Percentiles rank a stretch among this genome's conserved stretches.
These are phyloP conservation scores for Trichomycterus rosablanca DNA, from an alignment of 2,113 vertebrate species.

Conservation along the genomic window DNA sequence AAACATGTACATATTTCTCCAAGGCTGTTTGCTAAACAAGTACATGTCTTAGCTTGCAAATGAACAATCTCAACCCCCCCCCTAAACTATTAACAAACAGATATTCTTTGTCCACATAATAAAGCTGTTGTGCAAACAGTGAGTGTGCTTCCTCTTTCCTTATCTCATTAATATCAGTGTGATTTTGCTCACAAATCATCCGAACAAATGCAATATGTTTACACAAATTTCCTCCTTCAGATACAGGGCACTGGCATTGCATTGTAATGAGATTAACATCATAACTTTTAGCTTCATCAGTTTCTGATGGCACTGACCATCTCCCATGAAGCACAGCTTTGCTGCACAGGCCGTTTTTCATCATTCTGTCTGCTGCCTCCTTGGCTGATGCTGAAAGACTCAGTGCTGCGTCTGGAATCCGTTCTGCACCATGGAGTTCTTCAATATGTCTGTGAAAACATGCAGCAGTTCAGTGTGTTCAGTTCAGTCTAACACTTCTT, in stretches of 20 bases:
- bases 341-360: neutral
- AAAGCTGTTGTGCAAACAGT: neutral
- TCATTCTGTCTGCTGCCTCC: neutral
- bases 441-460: neutral
- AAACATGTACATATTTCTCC: neutral
- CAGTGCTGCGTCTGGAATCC: neutral
- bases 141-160: neutral
- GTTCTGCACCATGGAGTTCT: neutral
- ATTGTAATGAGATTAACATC: neutral
- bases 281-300: neutral
- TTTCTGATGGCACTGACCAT: constrained; percentile 2
- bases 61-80: constrained; percentile 1
- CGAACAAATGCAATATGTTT: neutral
- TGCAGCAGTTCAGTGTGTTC: neutral
- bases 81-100: neutral
- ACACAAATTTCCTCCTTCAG: neutral
- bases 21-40: neutral
- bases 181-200: neutral
- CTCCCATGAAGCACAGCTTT: neutral
- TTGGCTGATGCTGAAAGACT: neutral
- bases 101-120: neutral
- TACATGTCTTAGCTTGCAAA: neutral
- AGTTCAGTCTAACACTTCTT: too few relatives aligned
- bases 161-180: neutral
- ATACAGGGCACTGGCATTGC: neutral